Conservation (phyloP, 1,140 invertebrate genomes). For the Spodoptera litura region DNA sequence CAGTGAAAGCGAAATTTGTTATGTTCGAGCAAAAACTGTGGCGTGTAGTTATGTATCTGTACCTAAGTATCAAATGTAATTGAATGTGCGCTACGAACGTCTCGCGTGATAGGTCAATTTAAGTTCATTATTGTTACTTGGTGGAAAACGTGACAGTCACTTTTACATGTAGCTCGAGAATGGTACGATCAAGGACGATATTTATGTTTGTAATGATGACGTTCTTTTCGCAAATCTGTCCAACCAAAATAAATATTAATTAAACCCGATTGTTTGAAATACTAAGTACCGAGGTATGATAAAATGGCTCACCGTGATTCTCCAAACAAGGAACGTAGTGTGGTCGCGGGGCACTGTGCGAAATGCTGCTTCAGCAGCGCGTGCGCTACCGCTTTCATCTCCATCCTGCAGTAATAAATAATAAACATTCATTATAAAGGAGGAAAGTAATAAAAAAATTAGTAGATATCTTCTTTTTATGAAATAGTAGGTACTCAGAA, state of each 20-base stretch:
- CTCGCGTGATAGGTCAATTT: slow-evolving; percentile 55
- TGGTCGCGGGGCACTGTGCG: slow-evolving; percentile 90
- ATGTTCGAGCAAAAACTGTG: slow-evolving; percentile 21
- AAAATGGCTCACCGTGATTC: slow-evolving; percentile 89
- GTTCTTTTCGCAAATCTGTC: neutral
- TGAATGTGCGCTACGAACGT: slow-evolving; percentile 3
- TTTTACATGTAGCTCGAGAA: slow-evolving; percentile 13
- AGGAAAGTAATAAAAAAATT: neutral
- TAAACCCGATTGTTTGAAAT: too few relatives aligned
- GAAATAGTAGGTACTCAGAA: too few relatives aligned
- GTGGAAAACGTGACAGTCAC: slow-evolving; percentile 46
- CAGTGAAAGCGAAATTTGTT: slow-evolving; percentile 43
- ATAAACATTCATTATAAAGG: neutral
- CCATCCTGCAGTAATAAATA: slow-evolving; percentile 62
- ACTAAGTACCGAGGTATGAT: neutral
- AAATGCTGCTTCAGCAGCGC: slow-evolving; percentile 86
- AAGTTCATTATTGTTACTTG: slow-evolving; percentile 33
- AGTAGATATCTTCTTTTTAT: neutral
- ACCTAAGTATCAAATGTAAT: slow-evolving; percentile 38
- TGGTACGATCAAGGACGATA: slow-evolving; percentile 24
- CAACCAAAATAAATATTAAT: neutral
- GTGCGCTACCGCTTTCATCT: slow-evolving; percentile 70
- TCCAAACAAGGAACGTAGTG: slow-evolving; percentile 93
- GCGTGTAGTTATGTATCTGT: slow-evolving; percentile 8
- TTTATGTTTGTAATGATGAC: slow-evolving; percentile 1